Conservation (phyloP, 2,888 invertebrate genomes). For the Gymnocheta viridis region DNA sequence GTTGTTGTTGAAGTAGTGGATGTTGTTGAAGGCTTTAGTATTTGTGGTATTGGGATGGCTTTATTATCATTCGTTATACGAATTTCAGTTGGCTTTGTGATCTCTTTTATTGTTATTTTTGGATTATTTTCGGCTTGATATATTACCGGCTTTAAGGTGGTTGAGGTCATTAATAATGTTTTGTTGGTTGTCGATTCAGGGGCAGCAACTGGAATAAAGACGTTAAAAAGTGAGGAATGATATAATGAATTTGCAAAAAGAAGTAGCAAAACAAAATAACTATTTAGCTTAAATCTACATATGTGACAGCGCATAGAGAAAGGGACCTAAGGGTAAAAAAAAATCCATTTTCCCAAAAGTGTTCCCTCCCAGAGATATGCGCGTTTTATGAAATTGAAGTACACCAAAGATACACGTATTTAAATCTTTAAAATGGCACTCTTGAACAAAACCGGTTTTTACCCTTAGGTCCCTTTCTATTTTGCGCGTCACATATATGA, state of each 20-base stretch:
- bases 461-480: too few species aligned
- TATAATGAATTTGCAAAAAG: not conserved
- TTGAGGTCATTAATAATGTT: slow-evolving; percentile 61
- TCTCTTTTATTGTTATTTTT: slow-evolving; percentile 81
- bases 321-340: too few species aligned
- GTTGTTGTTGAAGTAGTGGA: slow-evolving; percentile 69
- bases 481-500: too few species aligned
- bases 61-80: slow-evolving; percentile 81
- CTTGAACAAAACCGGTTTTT: too few species aligned
- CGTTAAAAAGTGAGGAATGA: not conserved
- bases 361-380: too few species aligned
- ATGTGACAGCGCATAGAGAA: too few species aligned
- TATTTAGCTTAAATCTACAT: too few species aligned
- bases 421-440: too few species aligned
- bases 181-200: slow-evolving; percentile 56
- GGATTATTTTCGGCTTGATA: slow-evolving; percentile 75
- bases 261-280: too few species aligned
- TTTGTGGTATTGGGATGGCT: slow-evolving; percentile 75
- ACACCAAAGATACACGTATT: too few species aligned
- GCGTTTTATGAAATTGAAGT: too few species aligned
- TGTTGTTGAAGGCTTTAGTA: slow-evolving; percentile 74
- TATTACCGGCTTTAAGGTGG: slow-evolving; percentile 62
- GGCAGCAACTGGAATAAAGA: slow-evolving; percentile 45
- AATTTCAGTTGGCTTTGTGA: slow-evolving; percentile 81
- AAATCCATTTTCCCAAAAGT: too few species aligned